Conservation (phyloP, 2,113 vertebrate species). For the Ancistrus triradiatus region DNA sequence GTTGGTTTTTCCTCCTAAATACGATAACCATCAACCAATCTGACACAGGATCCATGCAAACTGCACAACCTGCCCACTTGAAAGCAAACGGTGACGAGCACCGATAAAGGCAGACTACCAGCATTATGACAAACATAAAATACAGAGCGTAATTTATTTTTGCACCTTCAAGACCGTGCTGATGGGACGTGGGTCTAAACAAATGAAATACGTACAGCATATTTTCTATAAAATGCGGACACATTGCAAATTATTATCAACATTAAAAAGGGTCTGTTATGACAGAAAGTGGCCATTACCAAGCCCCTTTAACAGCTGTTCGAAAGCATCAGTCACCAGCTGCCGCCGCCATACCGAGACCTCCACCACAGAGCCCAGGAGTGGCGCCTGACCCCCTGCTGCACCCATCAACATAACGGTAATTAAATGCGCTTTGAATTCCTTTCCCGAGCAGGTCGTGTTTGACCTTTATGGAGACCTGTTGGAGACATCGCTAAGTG, state of each 20-base stretch:
- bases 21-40: conserved; percentile 20
- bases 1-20: conserved; percentile 23
- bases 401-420: conserved; percentile 55
- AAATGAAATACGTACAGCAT: too few relatives aligned
- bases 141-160: conserved; percentile 64
- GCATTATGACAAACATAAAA: conserved; percentile 72
- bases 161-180: conserved; percentile 67
- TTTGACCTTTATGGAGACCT: conserved; percentile 46
- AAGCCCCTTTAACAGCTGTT: conserved; percentile 38
- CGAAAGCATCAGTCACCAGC: conserved; percentile 31
- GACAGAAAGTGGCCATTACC: conserved; percentile 58
- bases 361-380: neutral
- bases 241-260: conserved; percentile 53
- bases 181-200: conserved; percentile 62
- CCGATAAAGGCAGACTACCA: conserved; percentile 68
- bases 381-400: conserved; percentile 52
- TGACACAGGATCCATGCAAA: too few relatives aligned
- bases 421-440: conserved; percentile 58
- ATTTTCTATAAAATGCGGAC: conserved; percentile 63
- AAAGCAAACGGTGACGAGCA: conserved; percentile 58
- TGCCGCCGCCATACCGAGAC: conserved; percentile 9
- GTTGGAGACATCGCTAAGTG: conserved; percentile 44
- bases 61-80: conserved; percentile 10
- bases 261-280: conserved; percentile 58
- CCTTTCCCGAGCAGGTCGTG: conserved; percentile 56